Conservation (phyloP, 2,797 vertebrate species). For the Crypturellus tataupa region DNA sequence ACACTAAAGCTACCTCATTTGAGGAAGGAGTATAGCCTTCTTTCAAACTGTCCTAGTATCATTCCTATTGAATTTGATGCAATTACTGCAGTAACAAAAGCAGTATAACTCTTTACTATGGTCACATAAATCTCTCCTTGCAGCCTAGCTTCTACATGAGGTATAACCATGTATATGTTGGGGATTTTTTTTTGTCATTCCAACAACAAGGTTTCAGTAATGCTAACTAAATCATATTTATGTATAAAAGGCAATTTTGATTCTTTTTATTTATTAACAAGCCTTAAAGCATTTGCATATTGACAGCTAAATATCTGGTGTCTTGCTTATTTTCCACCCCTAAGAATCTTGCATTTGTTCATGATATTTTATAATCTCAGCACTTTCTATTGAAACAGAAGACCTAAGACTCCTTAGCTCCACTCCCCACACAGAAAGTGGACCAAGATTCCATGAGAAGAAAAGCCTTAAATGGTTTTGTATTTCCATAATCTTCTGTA, state of each 20-base stretch:
- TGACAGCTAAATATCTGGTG: background rate
- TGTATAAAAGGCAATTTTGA: background rate
- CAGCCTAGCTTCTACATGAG: background rate
- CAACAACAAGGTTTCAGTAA: background rate
- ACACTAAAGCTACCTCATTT: background rate
- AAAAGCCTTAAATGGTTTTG: background rate
- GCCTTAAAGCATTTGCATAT: background rate
- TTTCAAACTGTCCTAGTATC: background rate
- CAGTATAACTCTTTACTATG: background rate
- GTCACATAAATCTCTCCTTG: background rate
- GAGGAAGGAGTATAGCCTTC: background rate
- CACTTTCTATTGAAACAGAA: background rate
- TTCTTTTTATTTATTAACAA: background rate
- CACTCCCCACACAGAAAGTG: background rate
- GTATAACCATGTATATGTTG: background rate
- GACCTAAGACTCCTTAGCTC: background rate
- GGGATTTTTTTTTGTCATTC: background rate
- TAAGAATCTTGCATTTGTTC: background rate
- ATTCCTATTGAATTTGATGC: background rate
- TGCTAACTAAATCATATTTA: background rate
- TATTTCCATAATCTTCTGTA: background rate
- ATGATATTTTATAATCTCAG: background rate
- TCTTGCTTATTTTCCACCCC: background rate
- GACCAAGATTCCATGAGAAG: background rate
- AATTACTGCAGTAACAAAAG: background rate